Conservation (phyloP, 2,797 vertebrate genomes). For the Distichodus sexfasciatus region DNA sequence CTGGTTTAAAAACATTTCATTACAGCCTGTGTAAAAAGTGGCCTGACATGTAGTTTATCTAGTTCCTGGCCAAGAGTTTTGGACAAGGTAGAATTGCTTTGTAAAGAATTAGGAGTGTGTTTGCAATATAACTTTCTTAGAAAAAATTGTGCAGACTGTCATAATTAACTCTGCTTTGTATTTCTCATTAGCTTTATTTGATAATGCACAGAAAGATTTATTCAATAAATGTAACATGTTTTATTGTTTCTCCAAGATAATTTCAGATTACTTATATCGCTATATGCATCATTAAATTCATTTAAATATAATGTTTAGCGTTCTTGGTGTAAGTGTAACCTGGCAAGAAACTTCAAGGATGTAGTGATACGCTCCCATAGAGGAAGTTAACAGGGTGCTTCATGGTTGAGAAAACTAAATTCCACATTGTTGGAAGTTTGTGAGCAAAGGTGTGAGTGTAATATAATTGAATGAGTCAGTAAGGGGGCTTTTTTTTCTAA, state of each 20-base stretch:
- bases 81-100: not conserved
- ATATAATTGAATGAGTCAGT: conserved; percentile 37
- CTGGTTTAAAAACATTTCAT: not conserved
- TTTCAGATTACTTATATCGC: no score
- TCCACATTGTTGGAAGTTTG: not conserved
- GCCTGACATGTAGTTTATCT: no score
- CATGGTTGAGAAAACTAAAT: conserved; percentile 1
- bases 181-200: no score
- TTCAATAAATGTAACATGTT: no score
- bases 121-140: not conserved
- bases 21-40: no score
- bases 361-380: not conserved
- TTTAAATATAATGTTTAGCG: conserved; percentile 5
- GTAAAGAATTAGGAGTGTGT: not conserved
- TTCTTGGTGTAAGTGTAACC: conserved; percentile 8
- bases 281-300: no score
- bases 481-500: conserved; percentile 16
- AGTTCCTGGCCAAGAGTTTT: no score
- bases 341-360: not conserved
- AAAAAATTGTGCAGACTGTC: no score
- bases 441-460: conserved; percentile 17
- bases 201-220: no score
- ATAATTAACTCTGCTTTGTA: no score
- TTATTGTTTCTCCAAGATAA: no score
- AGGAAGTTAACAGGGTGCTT: conserved; percentile 3